Percentiles rank a stretch among this genome's conserved stretches.
These are phyloP conservation scores for Bettongia penicillata DNA, from an alignment of 2,113 vertebrate species.

Conservation along the genomic window DNA sequence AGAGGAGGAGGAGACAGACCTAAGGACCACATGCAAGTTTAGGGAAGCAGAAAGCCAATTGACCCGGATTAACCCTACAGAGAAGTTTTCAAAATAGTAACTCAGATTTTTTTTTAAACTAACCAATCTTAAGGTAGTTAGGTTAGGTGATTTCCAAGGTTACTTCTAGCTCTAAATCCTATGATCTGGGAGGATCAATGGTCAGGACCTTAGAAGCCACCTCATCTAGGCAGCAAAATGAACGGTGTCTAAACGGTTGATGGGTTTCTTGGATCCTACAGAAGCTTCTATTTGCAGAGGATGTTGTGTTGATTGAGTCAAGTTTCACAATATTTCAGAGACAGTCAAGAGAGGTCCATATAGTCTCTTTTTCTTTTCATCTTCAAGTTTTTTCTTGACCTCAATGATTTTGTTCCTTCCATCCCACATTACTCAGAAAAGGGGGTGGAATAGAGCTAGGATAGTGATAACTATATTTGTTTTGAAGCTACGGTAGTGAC, in stretches of 20 bases:
- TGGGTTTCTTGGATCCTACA: background rate
- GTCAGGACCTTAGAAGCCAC: background rate
- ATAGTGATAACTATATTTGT: background rate
- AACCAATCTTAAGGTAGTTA: background rate
- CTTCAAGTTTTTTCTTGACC: background rate
- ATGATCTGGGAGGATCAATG: background rate
- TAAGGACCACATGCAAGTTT: background rate
- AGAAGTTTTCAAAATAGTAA: background rate
- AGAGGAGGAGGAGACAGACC: background rate
- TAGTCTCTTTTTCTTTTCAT: background rate
- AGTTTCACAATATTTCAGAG: background rate
- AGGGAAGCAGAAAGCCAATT: background rate
- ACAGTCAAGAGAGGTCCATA: background rate
- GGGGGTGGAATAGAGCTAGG: background rate
- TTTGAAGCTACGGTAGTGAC: background rate
- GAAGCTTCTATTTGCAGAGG: background rate
- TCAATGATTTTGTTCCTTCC: background rate
- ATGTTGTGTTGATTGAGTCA: background rate
- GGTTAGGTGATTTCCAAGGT: background rate
- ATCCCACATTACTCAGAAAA: background rate
- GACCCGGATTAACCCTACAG: background rate
- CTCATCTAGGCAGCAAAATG: background rate
- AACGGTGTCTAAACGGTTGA: background rate
- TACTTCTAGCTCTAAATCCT: background rate
- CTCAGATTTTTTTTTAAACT: background rate